Evolutionary conservation across 2,888 invertebrate species (phyloP).

Genomic region (Troides helena): DNA sequence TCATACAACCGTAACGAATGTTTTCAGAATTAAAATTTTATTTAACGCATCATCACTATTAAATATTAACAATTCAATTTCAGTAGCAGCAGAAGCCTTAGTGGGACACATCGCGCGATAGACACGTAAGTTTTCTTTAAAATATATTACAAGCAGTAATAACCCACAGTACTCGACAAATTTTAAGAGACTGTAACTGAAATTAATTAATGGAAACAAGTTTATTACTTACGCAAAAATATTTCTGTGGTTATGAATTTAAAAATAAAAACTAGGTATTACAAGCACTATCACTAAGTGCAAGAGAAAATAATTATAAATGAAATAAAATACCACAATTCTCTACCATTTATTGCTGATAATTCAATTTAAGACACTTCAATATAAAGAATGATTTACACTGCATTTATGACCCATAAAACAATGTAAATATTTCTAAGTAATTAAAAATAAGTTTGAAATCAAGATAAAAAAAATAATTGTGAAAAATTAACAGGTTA

Average conservation of each 20-base stretch:
- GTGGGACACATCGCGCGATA: neutral
- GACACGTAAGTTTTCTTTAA: neutral
- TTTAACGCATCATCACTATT: neutral
- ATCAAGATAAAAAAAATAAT: neutral
- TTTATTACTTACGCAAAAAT: neutral
- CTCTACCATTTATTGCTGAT: constrained; percentile 17
- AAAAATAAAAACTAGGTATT: neutral
- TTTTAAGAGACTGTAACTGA: neutral
- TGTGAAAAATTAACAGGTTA: neutral
- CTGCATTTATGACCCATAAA: neutral
- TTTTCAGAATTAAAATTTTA: neutral
- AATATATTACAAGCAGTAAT: neutral
- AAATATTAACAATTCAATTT: neutral
- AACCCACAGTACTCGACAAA: no score
- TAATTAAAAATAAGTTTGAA: neutral
- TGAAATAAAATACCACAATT: constrained; percentile 14
- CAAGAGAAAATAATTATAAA: constrained; percentile 1
- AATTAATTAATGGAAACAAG: neutral
- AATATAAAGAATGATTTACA: neutral
- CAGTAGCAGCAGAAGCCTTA: neutral
- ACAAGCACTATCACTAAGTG: neutral
- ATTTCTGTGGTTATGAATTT: neutral
- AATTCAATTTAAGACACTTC: constrained; percentile 15
- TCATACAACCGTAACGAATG: no score
- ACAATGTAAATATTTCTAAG: neutral